These are phyloP conservation scores for Sylvia borin DNA, from an alignment of 2,797 vertebrate species.

Conservation along the genomic window DNA sequence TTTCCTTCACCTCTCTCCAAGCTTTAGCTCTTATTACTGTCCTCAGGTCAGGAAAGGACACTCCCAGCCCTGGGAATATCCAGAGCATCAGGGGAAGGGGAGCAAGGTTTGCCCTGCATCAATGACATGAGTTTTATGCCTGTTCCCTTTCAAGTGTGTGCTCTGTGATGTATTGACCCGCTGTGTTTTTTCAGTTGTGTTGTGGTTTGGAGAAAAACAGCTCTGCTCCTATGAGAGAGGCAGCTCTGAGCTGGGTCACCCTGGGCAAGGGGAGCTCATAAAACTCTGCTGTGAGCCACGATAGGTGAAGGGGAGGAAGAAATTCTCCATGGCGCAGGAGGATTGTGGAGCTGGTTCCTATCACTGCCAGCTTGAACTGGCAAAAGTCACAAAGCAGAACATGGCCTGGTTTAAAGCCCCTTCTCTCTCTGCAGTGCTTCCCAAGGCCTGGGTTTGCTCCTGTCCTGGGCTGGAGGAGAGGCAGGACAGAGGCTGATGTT, in stretches of 20 bases:
- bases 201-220: slow-evolving; percentile 26
- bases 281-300: neutral
- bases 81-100: neutral
- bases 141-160: slow-evolving; percentile 52
- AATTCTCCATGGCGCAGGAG: neutral
- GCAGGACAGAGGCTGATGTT: neutral
- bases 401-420: neutral
- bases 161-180: slow-evolving; percentile 25
- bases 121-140: slow-evolving; percentile 11
- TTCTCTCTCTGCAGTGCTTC: neutral
- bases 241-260: neutral
- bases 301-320: neutral
- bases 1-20: neutral
- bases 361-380: neutral
- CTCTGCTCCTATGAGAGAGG: neutral
- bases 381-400: neutral
- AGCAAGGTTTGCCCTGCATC: neutral
- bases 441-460: neutral
- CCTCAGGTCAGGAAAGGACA: neutral
- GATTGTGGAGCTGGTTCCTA: neutral
- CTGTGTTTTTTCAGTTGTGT: slow-evolving; percentile 67
- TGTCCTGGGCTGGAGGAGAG: neutral
- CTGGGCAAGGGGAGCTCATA: neutral
- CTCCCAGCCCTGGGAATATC: neutral
- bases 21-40: neutral